Conservation (phyloP, 2,113 vertebrate genomes). For the Istiophorus platypterus region DNA sequence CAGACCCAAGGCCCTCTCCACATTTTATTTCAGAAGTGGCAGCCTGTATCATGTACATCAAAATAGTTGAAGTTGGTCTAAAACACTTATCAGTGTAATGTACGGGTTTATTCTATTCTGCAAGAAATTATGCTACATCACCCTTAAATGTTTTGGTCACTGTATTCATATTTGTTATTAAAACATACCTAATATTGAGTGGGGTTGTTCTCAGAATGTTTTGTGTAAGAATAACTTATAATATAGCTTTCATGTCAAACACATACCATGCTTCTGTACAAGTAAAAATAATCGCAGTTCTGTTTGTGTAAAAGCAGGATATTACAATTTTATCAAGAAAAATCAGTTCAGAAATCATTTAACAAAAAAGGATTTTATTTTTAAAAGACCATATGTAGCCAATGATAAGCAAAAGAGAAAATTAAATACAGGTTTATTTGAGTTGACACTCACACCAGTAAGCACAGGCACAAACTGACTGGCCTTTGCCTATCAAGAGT, state of each 20-base stretch:
- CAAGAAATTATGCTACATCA: constrained; percentile 24
- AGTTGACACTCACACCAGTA: constrained; percentile 26
- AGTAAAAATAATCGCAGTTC: neutral
- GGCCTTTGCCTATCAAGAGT: constrained; percentile 12
- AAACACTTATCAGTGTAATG: neutral
- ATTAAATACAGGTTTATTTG: constrained; percentile 74
- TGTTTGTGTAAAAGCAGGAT: neutral
- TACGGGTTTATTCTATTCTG: constrained; percentile 17
- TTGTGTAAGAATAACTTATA: neutral
- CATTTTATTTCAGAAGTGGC: neutral
- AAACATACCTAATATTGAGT: neutral
- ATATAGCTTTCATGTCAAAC: neutral
- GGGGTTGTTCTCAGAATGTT: neutral
- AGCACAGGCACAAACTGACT: constrained; percentile 29
- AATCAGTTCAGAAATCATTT: constrained; percentile 8
- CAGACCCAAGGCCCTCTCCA: neutral
- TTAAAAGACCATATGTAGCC: constrained; percentile 55
- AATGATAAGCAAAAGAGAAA: constrained; percentile 60
- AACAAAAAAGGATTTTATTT: constrained; percentile 72
- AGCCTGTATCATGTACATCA: neutral
- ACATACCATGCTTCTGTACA: neutral
- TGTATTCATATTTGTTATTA: constrained; percentile 11
- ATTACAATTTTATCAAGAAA: neutral
- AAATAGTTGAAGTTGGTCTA: constrained; percentile 1
- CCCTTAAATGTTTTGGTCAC: neutral